These are phyloP conservation scores for Drosophila paranaensis DNA, from an alignment of 2,888 invertebrate species.

Conservation along the genomic window DNA sequence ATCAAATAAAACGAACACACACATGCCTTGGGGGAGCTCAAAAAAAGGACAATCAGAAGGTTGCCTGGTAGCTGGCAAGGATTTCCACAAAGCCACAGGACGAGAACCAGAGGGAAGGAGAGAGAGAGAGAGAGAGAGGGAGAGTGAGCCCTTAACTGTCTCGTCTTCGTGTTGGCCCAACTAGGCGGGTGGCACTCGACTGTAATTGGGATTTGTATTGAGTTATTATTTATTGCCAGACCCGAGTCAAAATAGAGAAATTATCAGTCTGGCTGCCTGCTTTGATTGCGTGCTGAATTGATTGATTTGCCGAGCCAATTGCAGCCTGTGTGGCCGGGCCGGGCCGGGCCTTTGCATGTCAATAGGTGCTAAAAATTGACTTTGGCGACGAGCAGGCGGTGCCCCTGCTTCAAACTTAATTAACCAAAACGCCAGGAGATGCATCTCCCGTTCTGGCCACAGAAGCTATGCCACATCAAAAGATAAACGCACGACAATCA, in stretches of 20 bases:
- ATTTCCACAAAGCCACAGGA: conserved; percentile 34
- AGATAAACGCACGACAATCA: conserved; percentile 81
- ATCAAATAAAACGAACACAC: conserved; percentile 80
- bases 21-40: conserved; percentile 38
- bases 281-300: conserved; percentile 79
- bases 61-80: conserved; percentile 62
- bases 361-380: conserved; percentile 75
- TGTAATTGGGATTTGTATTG: conserved; percentile 81
- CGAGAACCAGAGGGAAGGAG: background rate
- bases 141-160: conserved; percentile 29
- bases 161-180: conserved; percentile 32
- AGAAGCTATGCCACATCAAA: conserved; percentile 78
- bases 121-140: background rate
- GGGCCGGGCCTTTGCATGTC: conserved; percentile 63
- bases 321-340: conserved; percentile 33
- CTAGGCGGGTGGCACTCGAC: conserved; percentile 77
- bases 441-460: conserved; percentile 52
- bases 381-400: conserved; percentile 50
- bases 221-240: conserved; percentile 79
- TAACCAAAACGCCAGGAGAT: conserved; percentile 58
- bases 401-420: conserved; percentile 69
- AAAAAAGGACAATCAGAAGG: conserved; percentile 76
- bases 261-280: conserved; percentile 59
- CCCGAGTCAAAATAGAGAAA: conserved; percentile 76
- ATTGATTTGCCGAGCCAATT: conserved; percentile 71